Percentiles rank a stretch among this genome's conserved stretches.
phyloP scores from a whole-genome alignment of 2,113 vertebrate genomes.

The Paedocypris sp. region DNA sequence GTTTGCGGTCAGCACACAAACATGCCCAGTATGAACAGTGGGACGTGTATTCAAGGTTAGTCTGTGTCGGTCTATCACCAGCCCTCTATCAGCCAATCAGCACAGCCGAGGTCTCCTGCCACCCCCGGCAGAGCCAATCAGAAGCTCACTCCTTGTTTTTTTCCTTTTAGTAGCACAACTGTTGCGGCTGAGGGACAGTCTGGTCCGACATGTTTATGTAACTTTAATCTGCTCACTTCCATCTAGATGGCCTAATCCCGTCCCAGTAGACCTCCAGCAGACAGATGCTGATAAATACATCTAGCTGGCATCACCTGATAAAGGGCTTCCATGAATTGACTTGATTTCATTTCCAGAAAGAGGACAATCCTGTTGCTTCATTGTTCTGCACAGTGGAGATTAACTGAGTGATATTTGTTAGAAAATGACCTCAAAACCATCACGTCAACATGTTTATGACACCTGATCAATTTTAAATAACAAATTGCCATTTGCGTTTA shows the following conservation, averaged over 20 bases:
- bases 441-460: no score
- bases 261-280: not conserved
- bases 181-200: not conserved
- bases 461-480: no score
- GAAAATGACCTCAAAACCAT: not conserved
- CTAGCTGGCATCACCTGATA: not conserved
- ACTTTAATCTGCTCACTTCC: slow-evolving; percentile 2
- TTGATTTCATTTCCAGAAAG: not conserved
- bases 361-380: not conserved
- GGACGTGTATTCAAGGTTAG: not conserved
- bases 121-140: not conserved
- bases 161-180: slow-evolving; percentile 30
- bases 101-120: slow-evolving; percentile 16
- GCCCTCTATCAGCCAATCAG: slow-evolving; percentile 2
- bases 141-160: slow-evolving; percentile 34
- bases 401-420: not conserved
- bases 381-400: not conserved
- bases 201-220: slow-evolving; percentile 10
- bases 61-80: not conserved
- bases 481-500: no score
- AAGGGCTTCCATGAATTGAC: not conserved
- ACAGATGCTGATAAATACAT: not conserved
- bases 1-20: not conserved
- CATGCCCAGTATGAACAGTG: slow-evolving; percentile 6
- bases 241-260: slow-evolving; percentile 10